Percentiles rank a stretch among this genome's conserved stretches.
Evolutionary conservation across 1,140 invertebrate species (phyloP).

Genomic region (Monomorium pharaonis): DNA sequence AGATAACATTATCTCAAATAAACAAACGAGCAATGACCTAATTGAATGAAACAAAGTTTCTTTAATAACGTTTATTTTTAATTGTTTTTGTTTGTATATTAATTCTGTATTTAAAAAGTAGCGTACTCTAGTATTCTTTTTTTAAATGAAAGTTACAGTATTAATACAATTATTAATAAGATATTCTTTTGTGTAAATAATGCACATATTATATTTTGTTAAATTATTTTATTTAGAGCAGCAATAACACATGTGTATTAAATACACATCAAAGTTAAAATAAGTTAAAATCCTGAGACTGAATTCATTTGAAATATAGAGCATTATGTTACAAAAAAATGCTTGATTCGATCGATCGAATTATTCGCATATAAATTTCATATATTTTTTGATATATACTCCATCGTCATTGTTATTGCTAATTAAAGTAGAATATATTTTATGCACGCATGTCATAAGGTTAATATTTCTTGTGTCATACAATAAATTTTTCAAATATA

Average conservation of each 20-base stretch:
- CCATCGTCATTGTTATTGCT: constrained; percentile 26
- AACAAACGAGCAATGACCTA: neutral
- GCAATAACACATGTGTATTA: neutral
- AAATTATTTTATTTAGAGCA: constrained; percentile 18
- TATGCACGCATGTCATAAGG: neutral
- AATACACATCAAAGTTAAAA: constrained; percentile 33
- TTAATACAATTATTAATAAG: neutral
- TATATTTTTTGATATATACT: constrained; percentile 15
- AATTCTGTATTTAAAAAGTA: neutral
- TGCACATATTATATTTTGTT: neutral
- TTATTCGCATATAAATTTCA: neutral
- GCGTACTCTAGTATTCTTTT: neutral
- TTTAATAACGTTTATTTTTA: neutral
- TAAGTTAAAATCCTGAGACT: constrained; percentile 44
- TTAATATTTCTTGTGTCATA: no score
- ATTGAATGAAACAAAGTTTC: neutral
- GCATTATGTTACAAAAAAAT: neutral
- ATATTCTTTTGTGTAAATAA: neutral
- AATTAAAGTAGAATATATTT: constrained; percentile 13
- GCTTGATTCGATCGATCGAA: constrained; percentile 10
- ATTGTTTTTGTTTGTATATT: neutral
- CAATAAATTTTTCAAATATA: no score
- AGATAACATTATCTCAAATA: neutral
- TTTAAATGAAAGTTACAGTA: neutral
- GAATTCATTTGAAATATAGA: neutral